Evolutionary conservation across 2,888 invertebrate species (phyloP).

Genomic region (Oeneis ivallda): DNA sequence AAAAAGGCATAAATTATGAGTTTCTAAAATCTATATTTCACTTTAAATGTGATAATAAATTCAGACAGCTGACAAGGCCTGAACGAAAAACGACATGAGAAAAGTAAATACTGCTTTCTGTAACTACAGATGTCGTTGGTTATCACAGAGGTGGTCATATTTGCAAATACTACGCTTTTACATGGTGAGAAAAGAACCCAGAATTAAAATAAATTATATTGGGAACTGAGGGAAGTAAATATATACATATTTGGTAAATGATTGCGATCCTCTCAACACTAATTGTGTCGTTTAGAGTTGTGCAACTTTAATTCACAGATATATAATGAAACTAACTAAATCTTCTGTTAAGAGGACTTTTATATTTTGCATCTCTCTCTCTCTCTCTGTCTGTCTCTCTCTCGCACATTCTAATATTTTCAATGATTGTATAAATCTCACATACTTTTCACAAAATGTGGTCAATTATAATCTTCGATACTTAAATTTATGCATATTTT

Average conservation of each 20-base stretch:
- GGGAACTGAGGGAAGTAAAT: not conserved
- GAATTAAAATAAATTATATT: not conserved
- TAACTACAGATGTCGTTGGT: conserved; percentile 71
- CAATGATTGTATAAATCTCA: too few species aligned
- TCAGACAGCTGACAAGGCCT: conserved; percentile 54
- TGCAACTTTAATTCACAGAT: too few species aligned
- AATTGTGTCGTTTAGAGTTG: too few species aligned
- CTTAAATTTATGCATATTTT: too few species aligned
- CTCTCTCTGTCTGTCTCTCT: too few species aligned
- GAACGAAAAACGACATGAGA: conserved; percentile 55
- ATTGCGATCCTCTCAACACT: conserved; percentile 1
- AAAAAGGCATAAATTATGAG: not conserved
- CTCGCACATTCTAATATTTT: too few species aligned
- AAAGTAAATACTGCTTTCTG: conserved; percentile 76
- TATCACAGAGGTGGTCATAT: conserved; percentile 55
- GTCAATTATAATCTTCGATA: too few species aligned
- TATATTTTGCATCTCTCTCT: not conserved
- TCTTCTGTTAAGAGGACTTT: too few species aligned
- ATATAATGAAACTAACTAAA: not conserved
- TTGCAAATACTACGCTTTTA: conserved; percentile 58
- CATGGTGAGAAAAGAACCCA: not conserved
- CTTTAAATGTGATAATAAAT: conserved; percentile 35
- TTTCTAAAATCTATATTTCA: not conserved
- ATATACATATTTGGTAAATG: not conserved
- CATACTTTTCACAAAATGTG: too few species aligned